Percentiles rank a stretch among this genome's conserved stretches.
Conservation (phyloP, 2,113 vertebrate species). For the Tamias sibiricus region DNA sequence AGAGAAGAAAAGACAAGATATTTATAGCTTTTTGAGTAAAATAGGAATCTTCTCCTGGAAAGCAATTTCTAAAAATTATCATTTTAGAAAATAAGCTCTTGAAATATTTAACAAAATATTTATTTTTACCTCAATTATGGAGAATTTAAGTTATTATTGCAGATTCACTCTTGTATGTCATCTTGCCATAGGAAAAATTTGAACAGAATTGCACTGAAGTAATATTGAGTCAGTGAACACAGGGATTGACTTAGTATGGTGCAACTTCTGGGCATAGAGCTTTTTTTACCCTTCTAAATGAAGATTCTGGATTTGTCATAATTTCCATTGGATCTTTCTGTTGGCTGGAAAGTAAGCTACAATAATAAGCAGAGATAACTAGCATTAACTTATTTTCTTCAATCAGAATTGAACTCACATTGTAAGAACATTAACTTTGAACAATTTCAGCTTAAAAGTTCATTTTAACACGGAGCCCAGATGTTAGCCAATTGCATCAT, state of each 20-base stretch:
- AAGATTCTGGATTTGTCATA: background rate
- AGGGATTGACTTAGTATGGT: background rate
- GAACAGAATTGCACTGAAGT: background rate
- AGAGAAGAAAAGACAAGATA: conserved; percentile 63
- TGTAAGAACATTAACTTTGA: background rate
- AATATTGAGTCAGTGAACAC: background rate
- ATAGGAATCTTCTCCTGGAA: conserved; percentile 26
- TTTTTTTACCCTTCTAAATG: background rate
- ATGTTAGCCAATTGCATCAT: background rate
- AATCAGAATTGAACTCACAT: background rate
- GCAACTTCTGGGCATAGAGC: background rate
- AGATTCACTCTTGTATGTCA: background rate
- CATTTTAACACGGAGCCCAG: background rate
- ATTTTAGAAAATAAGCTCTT: conserved; percentile 21
- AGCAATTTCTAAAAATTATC: background rate
- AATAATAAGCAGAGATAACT: background rate
- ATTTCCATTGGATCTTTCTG: background rate
- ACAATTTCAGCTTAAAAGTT: background rate
- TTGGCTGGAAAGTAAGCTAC: background rate
- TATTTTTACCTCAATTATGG: background rate
- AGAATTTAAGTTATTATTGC: background rate
- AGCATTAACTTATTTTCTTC: background rate
- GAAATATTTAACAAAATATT: conserved; percentile 33
- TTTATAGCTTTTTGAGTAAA: conserved; percentile 48
- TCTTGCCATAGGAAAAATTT: background rate